These are phyloP conservation scores for Phymorhynchus buccinoides DNA, from an alignment of 1,140 invertebrate genomes.

Conservation along the genomic window DNA sequence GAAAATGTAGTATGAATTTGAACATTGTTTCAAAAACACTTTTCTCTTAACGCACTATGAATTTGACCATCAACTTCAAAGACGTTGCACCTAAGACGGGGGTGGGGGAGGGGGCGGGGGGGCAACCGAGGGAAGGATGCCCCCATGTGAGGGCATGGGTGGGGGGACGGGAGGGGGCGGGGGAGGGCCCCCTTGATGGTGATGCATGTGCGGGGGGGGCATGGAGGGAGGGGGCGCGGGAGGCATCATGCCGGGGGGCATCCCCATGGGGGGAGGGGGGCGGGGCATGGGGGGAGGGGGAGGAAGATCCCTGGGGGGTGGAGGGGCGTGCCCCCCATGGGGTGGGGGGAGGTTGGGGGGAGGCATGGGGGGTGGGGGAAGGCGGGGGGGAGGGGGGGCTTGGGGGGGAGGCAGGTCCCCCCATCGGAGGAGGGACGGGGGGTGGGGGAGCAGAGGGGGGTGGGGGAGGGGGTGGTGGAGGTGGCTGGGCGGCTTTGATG, in stretches of 20 bases:
- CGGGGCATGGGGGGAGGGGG: slow-evolving; percentile 63
- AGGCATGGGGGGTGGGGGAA: slow-evolving; percentile 53
- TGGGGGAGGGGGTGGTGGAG: slow-evolving; percentile 46
- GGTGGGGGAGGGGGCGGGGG: slow-evolving; percentile 51
- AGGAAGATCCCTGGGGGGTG: slow-evolving; percentile 60
- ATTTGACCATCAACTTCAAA: too few species aligned
- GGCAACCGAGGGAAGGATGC: slow-evolving; percentile 45
- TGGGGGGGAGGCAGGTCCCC: slow-evolving; percentile 76
- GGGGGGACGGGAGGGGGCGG: slow-evolving; percentile 63
- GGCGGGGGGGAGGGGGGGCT: slow-evolving; percentile 63
- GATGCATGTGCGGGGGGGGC: slow-evolving; percentile 54
- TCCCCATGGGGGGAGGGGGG: slow-evolving; percentile 54
- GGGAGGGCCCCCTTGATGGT: slow-evolving; percentile 40
- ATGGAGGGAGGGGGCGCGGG: slow-evolving; percentile 45
- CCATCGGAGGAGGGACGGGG: slow-evolving; percentile 43
- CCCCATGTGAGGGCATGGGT: slow-evolving; percentile 49
- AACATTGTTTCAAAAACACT: too few species aligned
- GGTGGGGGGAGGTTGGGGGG: slow-evolving; percentile 38
- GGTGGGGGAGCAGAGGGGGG: slow-evolving; percentile 76
- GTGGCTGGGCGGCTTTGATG: slow-evolving; percentile 54
- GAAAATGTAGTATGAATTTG: too few species aligned
- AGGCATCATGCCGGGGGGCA: slow-evolving; percentile 51
- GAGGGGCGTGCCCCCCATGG: slow-evolving; percentile 41
- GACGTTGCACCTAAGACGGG: slow-evolving; percentile 35
- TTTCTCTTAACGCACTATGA: too few species aligned